Percentiles rank a stretch among this genome's conserved stretches.
Conservation (phyloP, 2,888 invertebrate genomes). For the Lithophane socia region DNA sequence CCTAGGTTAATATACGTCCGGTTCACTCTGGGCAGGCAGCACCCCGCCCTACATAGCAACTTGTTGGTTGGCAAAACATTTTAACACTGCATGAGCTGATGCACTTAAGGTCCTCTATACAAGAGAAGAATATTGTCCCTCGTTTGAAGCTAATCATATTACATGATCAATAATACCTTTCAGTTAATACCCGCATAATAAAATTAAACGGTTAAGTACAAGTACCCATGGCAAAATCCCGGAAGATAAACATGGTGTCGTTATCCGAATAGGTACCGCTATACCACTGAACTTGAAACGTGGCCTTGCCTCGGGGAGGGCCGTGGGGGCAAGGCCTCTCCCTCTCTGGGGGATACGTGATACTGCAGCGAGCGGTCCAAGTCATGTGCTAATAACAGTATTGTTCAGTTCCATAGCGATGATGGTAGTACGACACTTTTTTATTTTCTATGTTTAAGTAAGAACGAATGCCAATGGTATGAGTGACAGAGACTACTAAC, state of each 20-base stretch:
- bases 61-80: background rate
- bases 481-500: background rate
- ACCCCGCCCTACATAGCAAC: background rate
- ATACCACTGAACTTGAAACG: conserved; percentile 74
- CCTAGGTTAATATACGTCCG: background rate
- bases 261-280: conserved; percentile 12
- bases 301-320: conserved; percentile 73
- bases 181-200: conserved; percentile 22
- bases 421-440: background rate
- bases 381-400: conserved; percentile 20
- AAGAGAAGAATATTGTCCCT: background rate
- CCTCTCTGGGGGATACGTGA: conserved; percentile 67
- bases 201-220: conserved; percentile 12
- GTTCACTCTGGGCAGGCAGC: background rate
- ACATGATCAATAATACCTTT: conserved; percentile 6
- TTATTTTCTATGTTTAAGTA: background rate
- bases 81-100: background rate
- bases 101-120: too few species aligned
- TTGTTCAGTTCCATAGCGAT: background rate
- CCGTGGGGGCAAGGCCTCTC: conserved; percentile 66
- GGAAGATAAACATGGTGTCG: conserved; percentile 21
- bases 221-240: conserved; percentile 13
- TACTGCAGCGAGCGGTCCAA: conserved; percentile 42
- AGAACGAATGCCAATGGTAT: background rate
- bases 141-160: background rate